Evolutionary conservation across 2,113 vertebrate genomes (phyloP), one percentile per base, ranked within the genome.

Genomic region (Podarcis cretensis): DNA sequence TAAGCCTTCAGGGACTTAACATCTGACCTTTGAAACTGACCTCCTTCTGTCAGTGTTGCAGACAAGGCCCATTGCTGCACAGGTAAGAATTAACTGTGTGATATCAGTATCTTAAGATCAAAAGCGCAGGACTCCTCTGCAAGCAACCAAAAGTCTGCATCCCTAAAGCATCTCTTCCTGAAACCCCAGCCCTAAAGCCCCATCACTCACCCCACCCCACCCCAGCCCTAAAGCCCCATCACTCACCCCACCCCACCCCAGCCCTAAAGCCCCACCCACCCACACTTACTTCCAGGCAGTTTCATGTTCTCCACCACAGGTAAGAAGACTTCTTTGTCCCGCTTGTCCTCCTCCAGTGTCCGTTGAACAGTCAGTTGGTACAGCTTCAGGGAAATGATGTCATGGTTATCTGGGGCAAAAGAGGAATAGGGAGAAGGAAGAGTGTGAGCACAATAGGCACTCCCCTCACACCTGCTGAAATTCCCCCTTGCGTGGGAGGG

Each of bases 301-400:
- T 98, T 98, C 92, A 99, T 94, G 93, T 99, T 98, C 91, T 99
- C 98, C 76, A 99, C 99, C 0, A 98, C 98, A 0, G 99, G 99
- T 68, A 98, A 92, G 2, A 98, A 98, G 12, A 99, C 97, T 3
- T 98, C 98, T 23, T 98, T 97, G 32, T 98, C 97, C 48, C 96
- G 87, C 54, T 97, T 97, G 59, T 99, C 97, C 84, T 99, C 98
- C 91, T 98, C 98, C 0, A 97, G 96, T 0, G 97, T 98, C 83
- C 98, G 93, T 65, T 98, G 94, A 87, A 99, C 98, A 0, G 98
- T 99, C 94, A 99, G 96, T 92, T 99, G 98, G 96, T 98, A 99
- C 86, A 99, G 94, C 95, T 99, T 99, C 95, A 99, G 92, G 0
- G 99, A 99, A 80, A 99, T 97, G 14, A 99, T 95, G 40, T 99